Evolutionary conservation across 2,797 vertebrate genomes (phyloP).

Genomic region (Adelosebastes latens): DNA sequence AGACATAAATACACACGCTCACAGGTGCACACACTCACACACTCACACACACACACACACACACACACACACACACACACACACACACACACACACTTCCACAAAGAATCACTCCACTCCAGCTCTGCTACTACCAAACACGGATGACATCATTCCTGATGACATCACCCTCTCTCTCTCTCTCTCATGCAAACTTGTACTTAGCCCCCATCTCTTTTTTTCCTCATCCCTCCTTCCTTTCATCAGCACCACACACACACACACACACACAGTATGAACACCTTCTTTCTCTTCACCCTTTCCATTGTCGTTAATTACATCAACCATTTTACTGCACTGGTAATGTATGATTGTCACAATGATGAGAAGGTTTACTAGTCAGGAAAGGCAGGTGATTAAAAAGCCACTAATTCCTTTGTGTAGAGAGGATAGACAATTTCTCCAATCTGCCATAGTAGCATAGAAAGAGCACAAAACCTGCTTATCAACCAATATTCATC

Average conservation of each 20-base stretch:
- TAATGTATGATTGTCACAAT: background rate
- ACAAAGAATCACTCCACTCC: background rate
- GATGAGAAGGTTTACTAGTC: background rate
- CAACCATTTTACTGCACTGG: constrained; percentile 5
- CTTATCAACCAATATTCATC: background rate
- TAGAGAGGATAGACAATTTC: background rate
- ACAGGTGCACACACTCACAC: background rate
- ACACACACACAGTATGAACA: background rate
- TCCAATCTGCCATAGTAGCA: background rate
- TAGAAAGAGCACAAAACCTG: background rate
- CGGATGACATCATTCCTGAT: constrained; percentile 51
- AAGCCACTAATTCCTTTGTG: background rate
- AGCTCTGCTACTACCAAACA: constrained; percentile 6
- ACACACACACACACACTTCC: background rate
- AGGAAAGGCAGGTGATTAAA: background rate
- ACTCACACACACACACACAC: background rate
- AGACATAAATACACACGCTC: no score
- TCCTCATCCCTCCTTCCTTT: background rate
- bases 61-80: background rate
- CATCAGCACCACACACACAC: background rate
- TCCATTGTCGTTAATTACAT: constrained; percentile 19
- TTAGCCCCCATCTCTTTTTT: background rate
- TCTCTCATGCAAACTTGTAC: background rate
- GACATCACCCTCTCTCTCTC: constrained; percentile 33
- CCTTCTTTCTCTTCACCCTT: background rate